phyloP scores from a whole-genome alignment of 2,113 vertebrate species.

The Calypte anna region DNA sequence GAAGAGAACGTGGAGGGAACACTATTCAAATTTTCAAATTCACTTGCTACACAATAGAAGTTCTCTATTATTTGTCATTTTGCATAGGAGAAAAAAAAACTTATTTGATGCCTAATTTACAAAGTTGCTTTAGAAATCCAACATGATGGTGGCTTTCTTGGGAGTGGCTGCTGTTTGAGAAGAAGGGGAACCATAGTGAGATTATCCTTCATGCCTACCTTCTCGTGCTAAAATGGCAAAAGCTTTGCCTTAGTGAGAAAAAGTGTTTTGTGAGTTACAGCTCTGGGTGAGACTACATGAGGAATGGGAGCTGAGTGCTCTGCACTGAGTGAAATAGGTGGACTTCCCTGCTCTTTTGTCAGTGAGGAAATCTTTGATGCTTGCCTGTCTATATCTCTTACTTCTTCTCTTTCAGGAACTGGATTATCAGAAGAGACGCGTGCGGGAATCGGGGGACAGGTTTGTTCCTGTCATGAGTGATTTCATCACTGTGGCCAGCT shows the following conservation, averaged over 20 bases:
- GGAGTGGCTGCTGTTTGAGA: not conserved
- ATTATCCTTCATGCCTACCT: not conserved
- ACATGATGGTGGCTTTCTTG: not conserved
- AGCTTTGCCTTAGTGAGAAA: not conserved
- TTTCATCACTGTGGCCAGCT: conserved; percentile 97
- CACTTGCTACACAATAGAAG: not conserved
- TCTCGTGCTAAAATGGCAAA: not conserved
- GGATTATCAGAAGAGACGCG: conserved; percentile 89
- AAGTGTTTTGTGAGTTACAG: not conserved
- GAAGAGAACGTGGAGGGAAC: not conserved
- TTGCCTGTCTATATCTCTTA: not conserved
- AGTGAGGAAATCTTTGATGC: not conserved
- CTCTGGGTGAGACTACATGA: not conserved
- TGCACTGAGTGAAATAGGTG: not conserved
- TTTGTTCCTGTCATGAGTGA: conserved; percentile 94
- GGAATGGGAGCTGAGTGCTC: not conserved
- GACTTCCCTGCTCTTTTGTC: not conserved
- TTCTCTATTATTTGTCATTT: not conserved
- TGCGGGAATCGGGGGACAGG: conserved; percentile 85
- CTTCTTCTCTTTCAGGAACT: conserved; percentile 83
- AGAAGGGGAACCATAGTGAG: not conserved
- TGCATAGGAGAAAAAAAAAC: not conserved
- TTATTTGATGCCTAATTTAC: not conserved
- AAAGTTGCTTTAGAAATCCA: not conserved
- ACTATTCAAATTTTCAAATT: not conserved